Percentiles rank a stretch among this genome's conserved stretches.
These are phyloP conservation scores for Brachionus manjavacas DNA, from an alignment of 1,140 invertebrate genomes.

Conservation along the genomic window DNA sequence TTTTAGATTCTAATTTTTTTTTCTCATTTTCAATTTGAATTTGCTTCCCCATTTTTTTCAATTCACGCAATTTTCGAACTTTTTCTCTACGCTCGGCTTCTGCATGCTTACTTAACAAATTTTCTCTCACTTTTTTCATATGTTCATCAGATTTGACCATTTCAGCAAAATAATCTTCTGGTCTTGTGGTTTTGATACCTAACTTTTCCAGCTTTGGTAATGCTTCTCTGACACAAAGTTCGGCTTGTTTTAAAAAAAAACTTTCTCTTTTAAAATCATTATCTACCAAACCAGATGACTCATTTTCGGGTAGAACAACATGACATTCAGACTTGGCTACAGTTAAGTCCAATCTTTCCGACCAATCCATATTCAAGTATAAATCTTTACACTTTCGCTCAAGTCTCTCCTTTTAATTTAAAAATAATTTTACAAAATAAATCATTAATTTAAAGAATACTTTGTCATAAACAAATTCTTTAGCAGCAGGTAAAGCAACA, in stretches of 20 bases:
- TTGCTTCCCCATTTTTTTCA: conserved; percentile 39
- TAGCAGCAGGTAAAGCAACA: neutral
- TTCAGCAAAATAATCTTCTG: conserved; percentile 95
- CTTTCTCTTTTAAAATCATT: conserved; percentile 41
- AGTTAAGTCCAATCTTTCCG: conserved; percentile 31
- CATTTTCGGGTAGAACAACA: neutral
- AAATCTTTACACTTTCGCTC: conserved; percentile 37
- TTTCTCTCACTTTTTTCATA: conserved; percentile 78
- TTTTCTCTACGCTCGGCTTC: conserved; percentile 27
- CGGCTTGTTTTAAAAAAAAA: conserved; percentile 66
- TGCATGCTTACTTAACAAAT: neutral
- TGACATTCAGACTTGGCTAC: conserved; percentile 12
- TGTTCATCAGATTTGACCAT: conserved; percentile 96
- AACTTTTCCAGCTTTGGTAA: conserved; percentile 70
- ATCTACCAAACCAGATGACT: neutral
- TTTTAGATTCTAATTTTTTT: conserved; percentile 27
- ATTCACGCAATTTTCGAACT: conserved; percentile 37
- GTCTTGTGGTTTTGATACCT: conserved; percentile 72
- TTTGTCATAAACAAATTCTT: conserved; percentile 38
- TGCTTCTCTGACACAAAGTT: conserved; percentile 73
- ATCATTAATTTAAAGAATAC: conserved; percentile 12
- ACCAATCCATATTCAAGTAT: conserved; percentile 33
- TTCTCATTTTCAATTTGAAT: conserved; percentile 25
- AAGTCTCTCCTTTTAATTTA: conserved; percentile 11
- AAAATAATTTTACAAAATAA: neutral